Conservation (phyloP, 2,113 vertebrate genomes). For the Clarias gariepinus region DNA sequence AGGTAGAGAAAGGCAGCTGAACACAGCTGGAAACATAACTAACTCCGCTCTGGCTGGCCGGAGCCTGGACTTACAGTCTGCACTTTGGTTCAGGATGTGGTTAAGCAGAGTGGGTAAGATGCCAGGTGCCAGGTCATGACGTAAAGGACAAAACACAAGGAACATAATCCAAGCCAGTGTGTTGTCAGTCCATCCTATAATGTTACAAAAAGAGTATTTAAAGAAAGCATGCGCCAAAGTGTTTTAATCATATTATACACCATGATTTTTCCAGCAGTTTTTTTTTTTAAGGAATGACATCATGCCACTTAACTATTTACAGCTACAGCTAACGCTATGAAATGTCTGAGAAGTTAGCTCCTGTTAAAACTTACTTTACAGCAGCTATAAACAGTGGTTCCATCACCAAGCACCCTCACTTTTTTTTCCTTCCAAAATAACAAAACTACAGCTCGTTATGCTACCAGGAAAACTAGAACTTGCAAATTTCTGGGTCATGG, state of each 20-base stretch:
- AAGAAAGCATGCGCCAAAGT: neutral
- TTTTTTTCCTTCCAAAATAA: neutral
- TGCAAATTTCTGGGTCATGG: neutral
- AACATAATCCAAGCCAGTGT: neutral
- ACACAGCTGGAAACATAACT: constrained; percentile 29
- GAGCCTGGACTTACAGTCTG: neutral
- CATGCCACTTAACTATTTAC: neutral
- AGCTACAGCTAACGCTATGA: neutral
- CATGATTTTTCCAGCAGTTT: neutral
- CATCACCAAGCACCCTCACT: neutral
- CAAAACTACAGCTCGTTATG: neutral
- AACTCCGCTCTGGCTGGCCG: neutral
- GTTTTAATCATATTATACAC: neutral
- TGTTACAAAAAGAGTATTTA: neutral
- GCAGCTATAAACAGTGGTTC: neutral
- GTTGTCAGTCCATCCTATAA: neutral
- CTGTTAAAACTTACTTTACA: neutral
- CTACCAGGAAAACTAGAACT: neutral
- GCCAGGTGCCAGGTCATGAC: constrained; percentile 6
- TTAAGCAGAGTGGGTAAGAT: neutral
- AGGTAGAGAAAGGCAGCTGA: constrained; percentile 40
- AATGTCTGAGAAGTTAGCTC: neutral
- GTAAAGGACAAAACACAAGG: neutral
- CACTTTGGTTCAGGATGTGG: neutral
- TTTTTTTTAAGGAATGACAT: neutral